A percentile compares a stretch with the other conserved stretches of the same genome.
These are phyloP conservation scores for Colostygia pectinataria DNA, from an alignment of 2,888 invertebrate genomes.

Conservation along the genomic window DNA sequence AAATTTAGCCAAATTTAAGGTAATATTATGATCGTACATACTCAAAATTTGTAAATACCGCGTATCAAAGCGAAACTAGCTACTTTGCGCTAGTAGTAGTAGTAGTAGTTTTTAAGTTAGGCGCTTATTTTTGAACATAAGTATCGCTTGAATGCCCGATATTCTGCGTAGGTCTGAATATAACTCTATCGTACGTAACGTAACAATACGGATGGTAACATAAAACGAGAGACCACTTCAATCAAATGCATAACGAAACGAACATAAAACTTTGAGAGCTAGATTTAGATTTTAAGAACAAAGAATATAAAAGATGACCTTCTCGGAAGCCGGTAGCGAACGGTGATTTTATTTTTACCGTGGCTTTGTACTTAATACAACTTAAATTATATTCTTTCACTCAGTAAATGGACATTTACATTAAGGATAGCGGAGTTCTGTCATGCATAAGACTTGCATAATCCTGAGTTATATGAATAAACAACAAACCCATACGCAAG, in stretches of 20 bases:
- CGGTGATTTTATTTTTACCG: constrained; percentile 20
- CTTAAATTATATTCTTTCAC: not conserved
- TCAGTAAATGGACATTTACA: too few relatives aligned
- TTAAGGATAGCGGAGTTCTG: not conserved
- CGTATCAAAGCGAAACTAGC: too few relatives aligned
- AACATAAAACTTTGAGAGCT: constrained; percentile 32
- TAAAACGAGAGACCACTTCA: constrained; percentile 2
- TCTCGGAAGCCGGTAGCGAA: constrained; percentile 38
- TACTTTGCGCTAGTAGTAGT: too few relatives aligned
- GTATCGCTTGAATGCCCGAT: too few relatives aligned
- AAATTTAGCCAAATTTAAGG: constrained; percentile 36
- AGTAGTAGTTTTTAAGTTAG: too few relatives aligned
- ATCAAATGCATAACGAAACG: constrained; percentile 15
- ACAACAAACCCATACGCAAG: constrained; percentile 30
- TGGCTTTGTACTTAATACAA: too few relatives aligned
- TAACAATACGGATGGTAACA: constrained; percentile 15
- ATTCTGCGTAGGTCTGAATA: too few relatives aligned
- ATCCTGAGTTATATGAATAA: constrained; percentile 31
- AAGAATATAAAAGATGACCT: constrained; percentile 43
- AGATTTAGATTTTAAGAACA: constrained; percentile 37
- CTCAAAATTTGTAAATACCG: too few relatives aligned
- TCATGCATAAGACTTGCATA: constrained; percentile 18
- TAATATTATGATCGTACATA: too few relatives aligned
- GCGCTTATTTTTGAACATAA: too few relatives aligned
- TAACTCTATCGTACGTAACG: too few relatives aligned